Evolutionary conservation across 2,797 vertebrate genomes (phyloP).

Genomic region (Diglossa cyanea): DNA sequence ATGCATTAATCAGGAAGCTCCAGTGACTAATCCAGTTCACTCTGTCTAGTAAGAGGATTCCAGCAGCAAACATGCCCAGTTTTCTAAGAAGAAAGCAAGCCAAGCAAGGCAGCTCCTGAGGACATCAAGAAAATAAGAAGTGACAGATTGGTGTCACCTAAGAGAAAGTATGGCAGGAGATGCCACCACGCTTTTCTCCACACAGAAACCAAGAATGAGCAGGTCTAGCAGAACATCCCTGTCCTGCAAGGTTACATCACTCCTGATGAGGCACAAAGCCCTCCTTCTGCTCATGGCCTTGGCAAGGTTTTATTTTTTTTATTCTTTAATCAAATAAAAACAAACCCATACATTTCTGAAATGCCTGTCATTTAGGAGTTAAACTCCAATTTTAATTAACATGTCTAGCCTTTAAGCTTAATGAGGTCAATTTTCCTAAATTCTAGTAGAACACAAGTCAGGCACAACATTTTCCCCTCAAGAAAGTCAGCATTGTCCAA

Average conservation of each 20-base stretch:
- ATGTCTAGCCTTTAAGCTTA: not conserved
- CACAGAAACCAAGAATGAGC: not conserved
- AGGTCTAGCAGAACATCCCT: not conserved
- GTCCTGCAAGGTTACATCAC: not conserved
- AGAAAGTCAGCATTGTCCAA: not conserved
- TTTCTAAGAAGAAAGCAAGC: constrained; percentile 57
- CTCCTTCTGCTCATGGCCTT: not conserved
- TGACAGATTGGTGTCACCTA: constrained; percentile 66
- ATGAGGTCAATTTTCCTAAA: not conserved
- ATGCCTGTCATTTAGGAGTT: not conserved
- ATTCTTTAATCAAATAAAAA: not conserved
- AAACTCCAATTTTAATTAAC: not conserved
- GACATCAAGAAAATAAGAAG: constrained; percentile 32
- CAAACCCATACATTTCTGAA: not conserved
- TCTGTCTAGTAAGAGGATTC: constrained; percentile 66
- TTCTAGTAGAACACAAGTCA: not conserved
- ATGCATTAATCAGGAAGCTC: constrained; percentile 62
- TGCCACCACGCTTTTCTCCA: not conserved
- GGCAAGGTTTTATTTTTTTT: not conserved
- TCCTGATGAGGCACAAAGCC: not conserved
- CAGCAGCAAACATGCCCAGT: constrained; percentile 42
- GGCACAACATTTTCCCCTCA: not conserved
- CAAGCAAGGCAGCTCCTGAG: constrained; percentile 30
- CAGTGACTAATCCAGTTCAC: constrained; percentile 59
- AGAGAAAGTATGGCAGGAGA: constrained; percentile 1